phyloP scores from a whole-genome alignment of 2,113 vertebrate species.

The Rutilus rutilus region DNA sequence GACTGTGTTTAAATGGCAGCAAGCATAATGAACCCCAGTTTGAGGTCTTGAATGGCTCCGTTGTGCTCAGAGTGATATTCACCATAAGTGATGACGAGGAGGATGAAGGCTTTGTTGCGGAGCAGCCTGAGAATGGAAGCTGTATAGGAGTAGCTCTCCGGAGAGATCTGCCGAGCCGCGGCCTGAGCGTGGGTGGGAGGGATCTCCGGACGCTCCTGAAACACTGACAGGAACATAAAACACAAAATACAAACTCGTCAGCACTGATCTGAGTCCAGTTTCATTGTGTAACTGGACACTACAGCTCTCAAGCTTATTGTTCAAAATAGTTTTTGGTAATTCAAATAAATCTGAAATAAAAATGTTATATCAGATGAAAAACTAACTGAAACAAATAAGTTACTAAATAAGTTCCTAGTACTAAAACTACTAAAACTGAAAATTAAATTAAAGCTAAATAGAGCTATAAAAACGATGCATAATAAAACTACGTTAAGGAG shows the following conservation, averaged over 20 bases:
- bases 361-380: too few species aligned
- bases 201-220: slow-evolving; percentile 85
- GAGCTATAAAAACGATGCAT: neutral
- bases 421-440: neutral
- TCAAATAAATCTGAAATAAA: too few species aligned
- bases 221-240: slow-evolving; percentile 76
- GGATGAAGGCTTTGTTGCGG: slow-evolving; percentile 84
- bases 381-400: neutral
- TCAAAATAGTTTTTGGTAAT: too few species aligned
- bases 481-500: neutral
- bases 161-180: slow-evolving; percentile 70
- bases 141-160: slow-evolving; percentile 80
- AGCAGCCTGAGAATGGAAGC: slow-evolving; percentile 84
- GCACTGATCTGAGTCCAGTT: neutral
- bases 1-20: slow-evolving; percentile 1
- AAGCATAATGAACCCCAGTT: slow-evolving; percentile 26
- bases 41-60: neutral
- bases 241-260: neutral
- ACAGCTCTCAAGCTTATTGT: neutral
- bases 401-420: neutral
- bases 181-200: slow-evolving; percentile 90
- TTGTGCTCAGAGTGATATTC: slow-evolving; percentile 55
- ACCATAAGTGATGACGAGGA: slow-evolving; percentile 92
- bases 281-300: neutral
- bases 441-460: neutral